phyloP scores from a whole-genome alignment of 2,888 invertebrate species.

The Platerodrilus igneus region DNA sequence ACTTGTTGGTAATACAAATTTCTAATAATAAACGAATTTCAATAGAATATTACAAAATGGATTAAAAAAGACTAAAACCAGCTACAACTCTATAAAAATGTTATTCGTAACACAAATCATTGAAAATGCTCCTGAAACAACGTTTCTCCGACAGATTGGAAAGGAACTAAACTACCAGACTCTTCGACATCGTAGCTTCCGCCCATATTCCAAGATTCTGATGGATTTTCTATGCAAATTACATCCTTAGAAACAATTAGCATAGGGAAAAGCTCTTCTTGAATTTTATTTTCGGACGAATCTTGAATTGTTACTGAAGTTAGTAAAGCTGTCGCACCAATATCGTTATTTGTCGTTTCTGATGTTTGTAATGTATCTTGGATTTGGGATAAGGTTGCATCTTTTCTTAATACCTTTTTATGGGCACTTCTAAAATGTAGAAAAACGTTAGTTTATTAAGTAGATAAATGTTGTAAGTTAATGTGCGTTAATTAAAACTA shows the following conservation, averaged over 20 bases:
- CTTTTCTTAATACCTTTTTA: too few relatives aligned
- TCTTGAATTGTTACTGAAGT: conserved; percentile 29
- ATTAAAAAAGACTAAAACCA: too few relatives aligned
- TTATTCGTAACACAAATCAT: too few relatives aligned
- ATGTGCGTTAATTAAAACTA: too few relatives aligned
- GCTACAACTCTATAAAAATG: too few relatives aligned
- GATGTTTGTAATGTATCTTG: conserved; percentile 16
- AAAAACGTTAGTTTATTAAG: too few relatives aligned
- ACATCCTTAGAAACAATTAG: conserved; percentile 41
- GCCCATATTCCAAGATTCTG: conserved; percentile 44
- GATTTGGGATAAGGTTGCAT: conserved; percentile 13
- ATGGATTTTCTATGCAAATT: conserved; percentile 35
- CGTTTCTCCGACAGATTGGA: conserved; percentile 27
- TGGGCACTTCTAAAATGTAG: conserved; percentile 9
- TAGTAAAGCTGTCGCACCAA: conserved; percentile 31
- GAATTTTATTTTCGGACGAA: conserved; percentile 30
- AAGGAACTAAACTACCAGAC: conserved; percentile 42
- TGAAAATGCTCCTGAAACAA: conserved; percentile 29
- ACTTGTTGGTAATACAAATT: too few relatives aligned
- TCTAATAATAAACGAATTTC: too few relatives aligned
- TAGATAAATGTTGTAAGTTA: too few relatives aligned
- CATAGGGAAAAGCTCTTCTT: conserved; percentile 42
- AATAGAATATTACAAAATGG: too few relatives aligned
- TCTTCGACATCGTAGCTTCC: conserved; percentile 47
- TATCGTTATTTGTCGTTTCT: conserved; percentile 24